Evolutionary conservation across 2,888 invertebrate genomes (phyloP).

Genomic region (Muscina levida): DNA sequence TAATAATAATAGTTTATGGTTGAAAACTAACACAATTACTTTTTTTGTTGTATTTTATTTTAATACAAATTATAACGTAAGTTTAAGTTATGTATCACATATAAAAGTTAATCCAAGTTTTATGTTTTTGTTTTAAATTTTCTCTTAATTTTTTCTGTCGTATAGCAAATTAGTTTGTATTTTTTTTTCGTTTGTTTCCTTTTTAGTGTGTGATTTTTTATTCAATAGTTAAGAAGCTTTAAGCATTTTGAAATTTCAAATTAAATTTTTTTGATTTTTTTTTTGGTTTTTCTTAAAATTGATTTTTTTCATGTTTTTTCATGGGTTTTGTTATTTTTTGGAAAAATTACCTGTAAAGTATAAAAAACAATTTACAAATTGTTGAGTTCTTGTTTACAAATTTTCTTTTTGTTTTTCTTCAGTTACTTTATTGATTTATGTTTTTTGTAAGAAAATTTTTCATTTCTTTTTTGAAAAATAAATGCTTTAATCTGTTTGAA

Average conservation of each 20-base stretch:
- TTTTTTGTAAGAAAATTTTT: constrained; percentile 46
- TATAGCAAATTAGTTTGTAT: constrained; percentile 28
- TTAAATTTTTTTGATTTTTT: constrained; percentile 2
- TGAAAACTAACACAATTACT: not conserved
- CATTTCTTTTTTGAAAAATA: constrained; percentile 60
- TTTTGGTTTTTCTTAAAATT: not conserved
- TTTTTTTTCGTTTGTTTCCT: constrained; percentile 11
- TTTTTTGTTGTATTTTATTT: constrained; percentile 4
- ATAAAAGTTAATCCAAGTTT: constrained; percentile 61
- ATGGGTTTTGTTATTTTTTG: constrained; percentile 72
- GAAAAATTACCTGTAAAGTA: constrained; percentile 72
- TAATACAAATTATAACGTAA: constrained; percentile 27
- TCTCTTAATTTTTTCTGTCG: constrained; percentile 17
- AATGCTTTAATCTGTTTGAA: constrained; percentile 65
- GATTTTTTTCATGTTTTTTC: constrained; percentile 42
- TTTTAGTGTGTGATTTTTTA: constrained; percentile 25
- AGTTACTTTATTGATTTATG: constrained; percentile 32
- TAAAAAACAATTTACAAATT: constrained; percentile 56
- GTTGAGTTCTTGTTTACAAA: constrained; percentile 66
- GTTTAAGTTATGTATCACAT: constrained; percentile 59
- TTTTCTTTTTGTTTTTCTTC: constrained; percentile 41
- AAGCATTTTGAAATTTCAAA: constrained; percentile 43
- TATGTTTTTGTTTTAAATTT: constrained; percentile 25
- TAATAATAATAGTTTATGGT: constrained; percentile 7
- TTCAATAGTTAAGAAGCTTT: constrained; percentile 48